Conservation (phyloP, 2,888 invertebrate species). For the Callinectes sapidus region DNA sequence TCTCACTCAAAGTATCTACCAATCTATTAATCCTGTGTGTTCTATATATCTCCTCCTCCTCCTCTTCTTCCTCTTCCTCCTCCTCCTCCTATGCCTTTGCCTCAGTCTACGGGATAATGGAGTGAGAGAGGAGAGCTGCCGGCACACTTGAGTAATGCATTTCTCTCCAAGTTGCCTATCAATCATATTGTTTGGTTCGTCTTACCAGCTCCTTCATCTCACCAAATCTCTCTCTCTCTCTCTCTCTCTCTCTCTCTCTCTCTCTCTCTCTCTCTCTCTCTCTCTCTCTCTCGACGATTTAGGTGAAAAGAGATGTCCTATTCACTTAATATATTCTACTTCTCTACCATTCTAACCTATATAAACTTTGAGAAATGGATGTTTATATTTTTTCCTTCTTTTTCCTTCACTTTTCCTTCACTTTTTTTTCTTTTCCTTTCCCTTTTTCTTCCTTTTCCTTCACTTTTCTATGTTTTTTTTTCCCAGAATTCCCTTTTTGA, state of each 20-base stretch:
- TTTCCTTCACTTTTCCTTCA: too few relatives aligned
- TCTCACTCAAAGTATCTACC: background rate
- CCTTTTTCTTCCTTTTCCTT: too few relatives aligned
- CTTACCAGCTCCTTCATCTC: slow-evolving; percentile 23
- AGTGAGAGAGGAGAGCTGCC: background rate
- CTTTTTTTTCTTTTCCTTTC: too few relatives aligned
- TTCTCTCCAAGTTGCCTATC: background rate
- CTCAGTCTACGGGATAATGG: slow-evolving; percentile 15
- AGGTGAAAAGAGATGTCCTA: background rate
- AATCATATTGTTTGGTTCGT: slow-evolving; percentile 22
- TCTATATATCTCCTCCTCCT: background rate
- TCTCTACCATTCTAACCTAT: too few relatives aligned
- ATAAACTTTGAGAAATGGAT: too few relatives aligned
- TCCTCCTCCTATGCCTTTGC: background rate
- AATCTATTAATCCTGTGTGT: background rate
- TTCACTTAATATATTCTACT: too few relatives aligned
- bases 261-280: slow-evolving; percentile 12
- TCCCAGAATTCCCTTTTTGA: too few relatives aligned
- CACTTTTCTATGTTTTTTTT: too few relatives aligned
- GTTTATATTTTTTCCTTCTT: too few relatives aligned
- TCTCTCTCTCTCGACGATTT: background rate
- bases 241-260: background rate
- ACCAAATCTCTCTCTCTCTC: background rate
- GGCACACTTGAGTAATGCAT: background rate
- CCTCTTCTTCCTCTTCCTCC: background rate